Evolutionary conservation across 2,797 vertebrate genomes (phyloP).

Genomic region (Siniperca undulata): DNA sequence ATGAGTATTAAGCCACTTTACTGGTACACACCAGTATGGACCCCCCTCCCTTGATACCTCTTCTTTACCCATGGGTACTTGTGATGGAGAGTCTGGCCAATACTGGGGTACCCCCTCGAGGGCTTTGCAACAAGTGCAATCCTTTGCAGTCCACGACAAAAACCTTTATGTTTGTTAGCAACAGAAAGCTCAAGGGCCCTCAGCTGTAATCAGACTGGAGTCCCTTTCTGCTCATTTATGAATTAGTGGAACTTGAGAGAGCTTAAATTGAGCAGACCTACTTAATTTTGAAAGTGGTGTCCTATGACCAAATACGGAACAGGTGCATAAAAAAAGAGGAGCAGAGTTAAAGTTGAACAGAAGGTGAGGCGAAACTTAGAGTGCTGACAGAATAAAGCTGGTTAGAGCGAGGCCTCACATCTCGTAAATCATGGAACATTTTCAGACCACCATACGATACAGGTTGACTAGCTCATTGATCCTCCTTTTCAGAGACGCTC

Average conservation of each 20-base stretch:
- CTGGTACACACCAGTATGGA: constrained; percentile 60
- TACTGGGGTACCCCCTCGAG: constrained; percentile 37
- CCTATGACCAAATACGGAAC: constrained; percentile 37
- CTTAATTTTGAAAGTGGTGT: constrained; percentile 32
- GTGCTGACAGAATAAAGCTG: constrained; percentile 42
- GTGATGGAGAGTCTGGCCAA: constrained; percentile 13
- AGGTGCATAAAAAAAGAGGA: constrained; percentile 26
- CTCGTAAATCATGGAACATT: constrained; percentile 69
- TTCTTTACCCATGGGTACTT: constrained; percentile 16
- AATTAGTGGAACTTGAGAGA: constrained; percentile 30
- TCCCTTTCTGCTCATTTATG: constrained; percentile 41
- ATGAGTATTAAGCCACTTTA: constrained; percentile 73
- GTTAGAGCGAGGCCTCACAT: constrained; percentile 41
- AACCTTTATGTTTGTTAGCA: constrained; percentile 12
- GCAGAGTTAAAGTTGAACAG: constrained; percentile 44
- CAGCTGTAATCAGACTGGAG: constrained; percentile 38
- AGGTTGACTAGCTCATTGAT: constrained; percentile 76
- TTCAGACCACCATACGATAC: constrained; percentile 68
- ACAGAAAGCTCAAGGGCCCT: constrained; percentile 38
- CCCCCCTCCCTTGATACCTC: constrained; percentile 1
- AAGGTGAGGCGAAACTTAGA: constrained; percentile 54
- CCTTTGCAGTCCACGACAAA: constrained; percentile 7
- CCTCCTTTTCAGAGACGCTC: constrained; percentile 65
- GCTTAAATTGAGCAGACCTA: constrained; percentile 37
- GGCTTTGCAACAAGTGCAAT: constrained; percentile 52